Percentiles rank a stretch among this genome's conserved stretches.
These are phyloP conservation scores for Paramormyrops hopkinsi DNA, from an alignment of 2,797 vertebrate genomes.

Conservation along the genomic window DNA sequence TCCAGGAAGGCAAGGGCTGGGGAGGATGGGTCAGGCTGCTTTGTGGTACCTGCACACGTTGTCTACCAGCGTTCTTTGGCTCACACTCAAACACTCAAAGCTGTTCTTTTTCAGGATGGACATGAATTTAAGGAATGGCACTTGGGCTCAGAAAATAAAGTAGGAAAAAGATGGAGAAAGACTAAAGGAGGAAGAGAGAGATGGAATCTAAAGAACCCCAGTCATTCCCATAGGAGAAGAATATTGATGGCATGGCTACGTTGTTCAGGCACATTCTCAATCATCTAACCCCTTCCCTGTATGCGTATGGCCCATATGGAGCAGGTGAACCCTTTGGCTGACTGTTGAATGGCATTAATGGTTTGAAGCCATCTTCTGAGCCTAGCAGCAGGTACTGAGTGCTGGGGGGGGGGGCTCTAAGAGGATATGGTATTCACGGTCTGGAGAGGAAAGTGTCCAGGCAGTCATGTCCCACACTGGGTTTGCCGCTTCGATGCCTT, in stretches of 20 bases:
- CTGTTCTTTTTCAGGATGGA: background rate
- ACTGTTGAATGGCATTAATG: background rate
- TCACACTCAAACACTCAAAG: background rate
- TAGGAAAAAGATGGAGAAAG: background rate
- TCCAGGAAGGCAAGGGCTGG: background rate
- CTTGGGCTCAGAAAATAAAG: background rate
- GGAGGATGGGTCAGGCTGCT: background rate
- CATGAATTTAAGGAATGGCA: conserved; percentile 17
- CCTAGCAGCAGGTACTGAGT: background rate
- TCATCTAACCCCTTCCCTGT: background rate
- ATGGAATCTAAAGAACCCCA: background rate
- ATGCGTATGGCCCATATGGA: background rate
- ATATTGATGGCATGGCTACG: background rate
- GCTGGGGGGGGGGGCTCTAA: background rate
- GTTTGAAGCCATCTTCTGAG: background rate
- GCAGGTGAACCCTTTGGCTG: background rate
- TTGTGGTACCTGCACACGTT: background rate
- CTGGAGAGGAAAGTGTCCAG: background rate
- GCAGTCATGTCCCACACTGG: background rate
- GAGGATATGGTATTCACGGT: background rate
- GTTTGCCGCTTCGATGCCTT: background rate
- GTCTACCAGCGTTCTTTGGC: background rate
- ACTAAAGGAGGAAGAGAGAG: background rate
- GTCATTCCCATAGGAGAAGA: background rate
- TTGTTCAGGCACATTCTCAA: background rate